Evolutionary conservation across 2,113 vertebrate genomes (phyloP), one percentile per base, ranked within the genome.

Genomic region (Colistium nudipinnis): DNA sequence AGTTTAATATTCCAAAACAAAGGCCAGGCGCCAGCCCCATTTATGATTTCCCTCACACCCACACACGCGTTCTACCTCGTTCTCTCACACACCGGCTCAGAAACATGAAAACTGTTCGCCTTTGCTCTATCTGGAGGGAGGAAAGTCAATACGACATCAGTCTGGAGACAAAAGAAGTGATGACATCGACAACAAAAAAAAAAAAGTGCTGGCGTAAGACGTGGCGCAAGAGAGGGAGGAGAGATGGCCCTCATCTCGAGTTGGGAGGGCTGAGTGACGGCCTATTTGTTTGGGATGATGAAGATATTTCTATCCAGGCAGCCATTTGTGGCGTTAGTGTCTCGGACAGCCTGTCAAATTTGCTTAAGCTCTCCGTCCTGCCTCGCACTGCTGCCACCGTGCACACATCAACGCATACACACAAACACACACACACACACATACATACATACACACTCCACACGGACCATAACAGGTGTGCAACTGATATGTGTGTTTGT

Each of bases 261-360:
- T 72, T 82, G 54, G 70, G 53, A 80, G 72, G 63, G 33, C 63
- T 84, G 73, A 82, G 48, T 82, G 84, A 89, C 84, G 83, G 72
- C 70, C 64, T 71, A 73, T 82, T 89, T 90, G 74, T 90, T 86
- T 68, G 66, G 70, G 66, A 85, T 84, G 81, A 91, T 92, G 84
- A 91, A 89, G 90, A 91, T 73, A 85, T 91, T 90, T 79, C 72
- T 74, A 82, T 90, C 77, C 74, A 83, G 72, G 82, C 83, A 87
- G 84, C 85, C 80, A 85, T 89, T 90, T 89, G 85, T 77, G 76
- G 84, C 63, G 65, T 88, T 64, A 88, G 76, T 74, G 76, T 39
- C 70, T 52, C 47, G 70, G 88, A 90, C 87, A 84, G 89, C 76
- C 69, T 90, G 92, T 91, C 92, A 91, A 88, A 89, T 88, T 84